These are phyloP conservation scores for Scomber scombrus DNA, from an alignment of 2,113 vertebrate species.

Conservation along the genomic window DNA sequence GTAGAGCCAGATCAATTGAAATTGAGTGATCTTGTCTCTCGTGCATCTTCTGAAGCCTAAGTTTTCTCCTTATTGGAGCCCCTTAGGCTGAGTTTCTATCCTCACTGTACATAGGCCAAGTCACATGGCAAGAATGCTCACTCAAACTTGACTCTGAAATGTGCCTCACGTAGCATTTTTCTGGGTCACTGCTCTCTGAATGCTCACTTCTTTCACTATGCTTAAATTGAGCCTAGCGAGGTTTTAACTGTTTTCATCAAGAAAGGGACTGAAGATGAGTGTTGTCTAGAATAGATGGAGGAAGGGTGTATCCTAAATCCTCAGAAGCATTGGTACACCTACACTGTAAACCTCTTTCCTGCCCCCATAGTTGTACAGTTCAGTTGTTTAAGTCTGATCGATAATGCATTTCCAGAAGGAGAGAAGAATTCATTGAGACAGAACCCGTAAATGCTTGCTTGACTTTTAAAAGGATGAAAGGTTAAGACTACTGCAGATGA, in stretches of 20 bases:
- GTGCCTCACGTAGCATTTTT: constrained; percentile 72
- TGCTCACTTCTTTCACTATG: background rate
- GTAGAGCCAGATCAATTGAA: constrained; percentile 20
- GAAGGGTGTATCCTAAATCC: background rate
- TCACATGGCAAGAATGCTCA: background rate
- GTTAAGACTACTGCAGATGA: constrained; percentile 24
- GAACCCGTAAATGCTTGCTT: constrained; percentile 18
- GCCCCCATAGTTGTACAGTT: background rate
- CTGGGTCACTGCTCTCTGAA: constrained; percentile 29
- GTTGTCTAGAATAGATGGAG: background rate
- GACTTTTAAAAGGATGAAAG: constrained; percentile 10
- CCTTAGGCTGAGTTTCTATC: background rate
- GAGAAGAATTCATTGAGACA: constrained; percentile 15
- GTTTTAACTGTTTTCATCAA: background rate
- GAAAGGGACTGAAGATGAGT: background rate
- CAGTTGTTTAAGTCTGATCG: constrained; percentile 11
- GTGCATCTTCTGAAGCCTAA: constrained; percentile 15
- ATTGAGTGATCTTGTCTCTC: constrained; percentile 5
- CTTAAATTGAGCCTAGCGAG: constrained; percentile 2
- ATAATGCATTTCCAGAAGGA: constrained; percentile 28
- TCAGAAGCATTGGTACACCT: background rate
- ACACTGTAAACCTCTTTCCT: constrained; percentile 9
- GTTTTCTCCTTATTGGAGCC: background rate
- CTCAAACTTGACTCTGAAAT: constrained; percentile 53
- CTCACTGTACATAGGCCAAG: background rate